Evolutionary conservation across 2,888 invertebrate species (phyloP), one percentile per base, ranked within the genome.

Genomic region (Rotaria sp.): DNA sequence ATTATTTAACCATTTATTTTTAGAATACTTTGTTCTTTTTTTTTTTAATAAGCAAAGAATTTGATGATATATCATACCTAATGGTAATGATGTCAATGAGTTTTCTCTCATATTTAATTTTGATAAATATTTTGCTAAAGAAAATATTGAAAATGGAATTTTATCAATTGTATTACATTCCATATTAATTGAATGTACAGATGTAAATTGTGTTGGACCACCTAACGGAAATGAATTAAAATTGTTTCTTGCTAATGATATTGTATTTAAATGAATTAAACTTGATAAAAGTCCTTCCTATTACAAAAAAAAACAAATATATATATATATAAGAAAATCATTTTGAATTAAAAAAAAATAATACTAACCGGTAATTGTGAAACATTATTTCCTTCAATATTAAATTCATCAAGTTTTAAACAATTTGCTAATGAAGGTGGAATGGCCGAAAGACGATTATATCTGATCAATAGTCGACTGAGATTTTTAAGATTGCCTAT

Each of bases 61-160:
- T 21, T 15, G 30, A 67, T 35, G 13, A 35, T 30, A 30, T 30
- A 67, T 4, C 35, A n/a, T 80, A 93, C 93, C 93, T 85, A 99
- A 92, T 45, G 99, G 99, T 89, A 99, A 93, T 45, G 97, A 95
- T 35, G 96, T 96, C 87, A 99, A 92, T 89, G 95, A 94, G 92
- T 99, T 99, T 91, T 99, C 98, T 91, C 98, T 99, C 96, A 99
- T 97, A 91, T 97, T 99, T 86, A 99, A 93, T 92, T 98, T 99
- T 10, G 97, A 96, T 88, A 99, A 93, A 91, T 95, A 94, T 90
- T 95, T 95, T 41, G 99, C 97, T 89, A 96, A 94, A 35, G 98
- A 97, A 92, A 99, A 99, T 91, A 99, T 98, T 30, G 97, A 98
- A 92, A 98, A 98, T 0, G 99, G 99, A 90, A 99, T 98, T 93